Evolutionary conservation across 2,113 vertebrate species (phyloP).

Genomic region (Pycnonotus jocosus): DNA sequence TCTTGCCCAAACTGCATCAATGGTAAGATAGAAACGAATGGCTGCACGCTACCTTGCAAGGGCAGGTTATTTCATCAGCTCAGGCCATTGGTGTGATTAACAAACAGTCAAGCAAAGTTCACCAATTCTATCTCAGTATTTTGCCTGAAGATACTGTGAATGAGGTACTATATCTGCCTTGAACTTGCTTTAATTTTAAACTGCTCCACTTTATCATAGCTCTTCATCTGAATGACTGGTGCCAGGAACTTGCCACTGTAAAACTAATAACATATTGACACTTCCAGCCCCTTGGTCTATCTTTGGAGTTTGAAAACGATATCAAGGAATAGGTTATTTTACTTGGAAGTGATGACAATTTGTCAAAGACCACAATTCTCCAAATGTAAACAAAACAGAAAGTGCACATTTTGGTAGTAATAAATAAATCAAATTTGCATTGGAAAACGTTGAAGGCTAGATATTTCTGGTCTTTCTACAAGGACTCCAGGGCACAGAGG

Average conservation of each 20-base stretch:
- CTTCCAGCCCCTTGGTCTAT: neutral
- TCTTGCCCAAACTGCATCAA: neutral
- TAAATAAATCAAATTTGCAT: neutral
- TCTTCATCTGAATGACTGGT: constrained; percentile 44
- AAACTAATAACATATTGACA: constrained; percentile 58
- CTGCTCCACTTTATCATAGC: constrained; percentile 33
- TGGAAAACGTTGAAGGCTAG: neutral
- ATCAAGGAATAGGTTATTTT: constrained; percentile 24
- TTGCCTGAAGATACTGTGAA: neutral
- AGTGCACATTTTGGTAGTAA: neutral
- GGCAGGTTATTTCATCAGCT: neutral
- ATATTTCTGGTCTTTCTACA: neutral
- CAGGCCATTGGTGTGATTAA: neutral
- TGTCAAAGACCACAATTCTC: neutral
- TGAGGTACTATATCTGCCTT: neutral
- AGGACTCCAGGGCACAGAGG: neutral
- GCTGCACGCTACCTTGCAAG: neutral
- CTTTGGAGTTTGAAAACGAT: constrained; percentile 16
- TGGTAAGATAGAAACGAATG: neutral
- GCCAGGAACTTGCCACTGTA: constrained; percentile 35
- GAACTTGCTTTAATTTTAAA: constrained; percentile 36
- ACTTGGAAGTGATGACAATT: neutral
- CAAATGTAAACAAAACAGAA: neutral
- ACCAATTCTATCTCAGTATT: constrained; percentile 5
- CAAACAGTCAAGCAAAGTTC: neutral